Evolutionary conservation across 2,888 invertebrate genomes (phyloP).

Genomic region (Idaea aversata): DNA sequence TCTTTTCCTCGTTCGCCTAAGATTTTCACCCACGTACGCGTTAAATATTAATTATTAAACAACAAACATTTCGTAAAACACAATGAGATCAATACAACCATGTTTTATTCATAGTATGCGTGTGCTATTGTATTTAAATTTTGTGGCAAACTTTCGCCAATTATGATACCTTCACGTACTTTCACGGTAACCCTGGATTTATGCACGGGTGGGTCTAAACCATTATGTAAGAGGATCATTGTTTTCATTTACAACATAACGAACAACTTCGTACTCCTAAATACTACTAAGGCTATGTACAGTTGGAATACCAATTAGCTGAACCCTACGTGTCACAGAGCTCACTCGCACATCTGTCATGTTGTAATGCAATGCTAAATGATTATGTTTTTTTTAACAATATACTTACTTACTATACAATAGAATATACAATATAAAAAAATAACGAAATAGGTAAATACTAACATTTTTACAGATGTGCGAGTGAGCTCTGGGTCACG

Average conservation of each 20-base stretch:
- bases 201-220: slow-evolving; percentile 40
- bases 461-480: no score
- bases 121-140: slow-evolving; percentile 76
- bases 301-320: no score
- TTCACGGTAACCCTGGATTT: slow-evolving; percentile 54
- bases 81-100: slow-evolving; percentile 37
- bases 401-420: no score
- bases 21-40: slow-evolving; percentile 37
- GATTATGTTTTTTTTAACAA: no score
- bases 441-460: no score
- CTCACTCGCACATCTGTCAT: no score
- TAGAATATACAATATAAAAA: no score
- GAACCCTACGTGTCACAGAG: no score
- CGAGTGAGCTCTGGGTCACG: no score
- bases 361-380: no score
- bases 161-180: slow-evolving; percentile 46
- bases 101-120: slow-evolving; percentile 71
- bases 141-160: slow-evolving; percentile 68
- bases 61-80: slow-evolving; percentile 61
- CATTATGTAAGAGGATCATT: slow-evolving; percentile 21
- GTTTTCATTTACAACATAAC: not conserved
- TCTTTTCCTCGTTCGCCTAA: not conserved
- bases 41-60: slow-evolving; percentile 23
- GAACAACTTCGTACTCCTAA: not conserved
- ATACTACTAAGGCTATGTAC: no score